phyloP scores from a whole-genome alignment of 37 sponge, comb jelly and placozoan genomes.

The Aphrocallistes beatrix region DNA sequence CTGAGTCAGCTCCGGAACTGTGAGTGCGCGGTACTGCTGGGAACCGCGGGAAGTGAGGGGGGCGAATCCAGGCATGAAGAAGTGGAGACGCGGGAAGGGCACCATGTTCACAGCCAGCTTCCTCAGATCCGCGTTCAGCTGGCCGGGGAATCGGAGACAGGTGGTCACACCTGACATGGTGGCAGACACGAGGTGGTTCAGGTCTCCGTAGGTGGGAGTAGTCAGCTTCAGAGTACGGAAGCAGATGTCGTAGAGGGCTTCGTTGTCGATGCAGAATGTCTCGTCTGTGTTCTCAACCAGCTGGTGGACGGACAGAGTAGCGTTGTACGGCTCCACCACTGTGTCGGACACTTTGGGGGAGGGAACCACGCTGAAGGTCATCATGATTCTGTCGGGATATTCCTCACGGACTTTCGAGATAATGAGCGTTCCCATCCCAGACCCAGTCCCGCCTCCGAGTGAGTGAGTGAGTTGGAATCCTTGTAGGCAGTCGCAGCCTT shows the following conservation, averaged over 20 bases:
- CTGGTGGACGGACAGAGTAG: constrained; percentile 90
- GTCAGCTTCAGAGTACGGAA: constrained; percentile 99
- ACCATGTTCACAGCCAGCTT: constrained; percentile 97
- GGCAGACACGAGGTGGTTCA: constrained; percentile 94
- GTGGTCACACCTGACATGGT: constrained; percentile 96
- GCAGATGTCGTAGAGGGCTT: constrained; percentile 99
- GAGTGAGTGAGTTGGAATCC: constrained; percentile 99
- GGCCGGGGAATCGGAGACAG: constrained; percentile 91
- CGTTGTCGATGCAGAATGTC: constrained; percentile 97
- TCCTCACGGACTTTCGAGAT: constrained; percentile 99
- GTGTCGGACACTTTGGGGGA: constrained; percentile 96
- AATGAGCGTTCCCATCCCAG: constrained; percentile 98
- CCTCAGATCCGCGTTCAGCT: constrained; percentile 95
- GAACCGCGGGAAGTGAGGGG: constrained; percentile 99
- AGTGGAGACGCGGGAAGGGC: constrained; percentile 99
- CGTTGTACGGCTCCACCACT: constrained; percentile 64
- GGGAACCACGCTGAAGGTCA: constrained; percentile 90
- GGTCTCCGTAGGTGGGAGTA: constrained; percentile 97
- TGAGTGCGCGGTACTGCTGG: constrained; percentile 98
- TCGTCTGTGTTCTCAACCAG: constrained; percentile 99
- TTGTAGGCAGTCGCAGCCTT: constrained; percentile 99
- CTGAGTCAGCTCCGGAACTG: constrained; percentile 98
- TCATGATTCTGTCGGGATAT: constrained; percentile 96
- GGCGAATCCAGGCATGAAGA: constrained; percentile 99
- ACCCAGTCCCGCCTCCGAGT: constrained; percentile 92